These are phyloP conservation scores for Heliconius cydno DNA, from an alignment of 2,888 invertebrate genomes.

Conservation along the genomic window DNA sequence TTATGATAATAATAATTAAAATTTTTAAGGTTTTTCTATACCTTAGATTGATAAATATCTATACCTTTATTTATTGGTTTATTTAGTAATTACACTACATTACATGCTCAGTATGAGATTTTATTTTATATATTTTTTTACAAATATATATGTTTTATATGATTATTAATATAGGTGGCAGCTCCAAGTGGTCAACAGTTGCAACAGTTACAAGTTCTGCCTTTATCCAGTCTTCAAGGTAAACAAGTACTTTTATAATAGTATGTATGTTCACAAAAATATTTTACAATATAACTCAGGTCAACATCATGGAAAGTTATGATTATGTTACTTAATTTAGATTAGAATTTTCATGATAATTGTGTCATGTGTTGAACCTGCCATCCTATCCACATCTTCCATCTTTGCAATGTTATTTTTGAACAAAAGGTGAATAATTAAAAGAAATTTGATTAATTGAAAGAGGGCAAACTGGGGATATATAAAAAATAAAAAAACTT, in stretches of 20 bases:
- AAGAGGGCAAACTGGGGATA: too few relatives aligned
- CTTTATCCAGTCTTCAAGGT: constrained; percentile 86
- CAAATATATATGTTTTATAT: not conserved
- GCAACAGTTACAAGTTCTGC: constrained; percentile 89
- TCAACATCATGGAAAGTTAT: not conserved
- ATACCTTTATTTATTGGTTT: too few relatives aligned
- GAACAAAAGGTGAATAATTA: too few relatives aligned
- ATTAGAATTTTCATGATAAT: not conserved
- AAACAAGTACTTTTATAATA: constrained; percentile 4
- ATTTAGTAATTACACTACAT: too few relatives aligned
- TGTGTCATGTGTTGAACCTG: too few relatives aligned
- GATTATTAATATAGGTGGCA: constrained; percentile 73
- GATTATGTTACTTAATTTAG: not conserved
- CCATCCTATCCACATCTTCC: too few relatives aligned
- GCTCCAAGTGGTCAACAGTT: constrained; percentile 85
- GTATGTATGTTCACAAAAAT: not conserved
- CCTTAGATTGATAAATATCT: too few relatives aligned
- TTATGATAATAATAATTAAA: too few relatives aligned
- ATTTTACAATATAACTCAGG: not conserved
- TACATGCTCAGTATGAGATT: too few relatives aligned
- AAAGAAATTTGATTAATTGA: not conserved
- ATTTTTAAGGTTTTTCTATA: too few relatives aligned
- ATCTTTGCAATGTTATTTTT: too few relatives aligned
- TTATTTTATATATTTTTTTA: not conserved
- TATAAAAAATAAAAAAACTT: too few relatives aligned